These are phyloP conservation scores for Leptodactylus fuscus DNA, from an alignment of 2,113 vertebrate species.

Conservation along the genomic window DNA sequence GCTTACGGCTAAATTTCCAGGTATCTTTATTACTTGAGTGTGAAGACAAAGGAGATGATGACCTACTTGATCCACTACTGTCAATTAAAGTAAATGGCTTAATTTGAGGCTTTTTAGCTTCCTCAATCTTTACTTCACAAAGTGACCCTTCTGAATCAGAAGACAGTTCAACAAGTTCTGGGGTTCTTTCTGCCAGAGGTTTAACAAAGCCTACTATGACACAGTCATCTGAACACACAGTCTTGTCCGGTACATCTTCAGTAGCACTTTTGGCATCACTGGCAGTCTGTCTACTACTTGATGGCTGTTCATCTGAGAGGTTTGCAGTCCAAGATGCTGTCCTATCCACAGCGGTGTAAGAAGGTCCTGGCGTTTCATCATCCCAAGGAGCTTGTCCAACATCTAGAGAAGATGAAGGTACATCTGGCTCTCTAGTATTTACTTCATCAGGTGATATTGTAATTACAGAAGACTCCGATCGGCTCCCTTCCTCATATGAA, in stretches of 20 bases:
- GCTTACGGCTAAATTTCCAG: constrained; percentile 63
- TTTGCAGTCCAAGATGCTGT: constrained; percentile 74
- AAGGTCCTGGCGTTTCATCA: constrained; percentile 90
- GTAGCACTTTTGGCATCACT: constrained; percentile 61
- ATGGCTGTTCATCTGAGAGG: constrained; percentile 80
- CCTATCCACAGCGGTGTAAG: constrained; percentile 83
- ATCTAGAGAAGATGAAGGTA: constrained; percentile 64
- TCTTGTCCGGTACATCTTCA: constrained; percentile 66
- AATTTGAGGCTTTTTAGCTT: constrained; percentile 73
- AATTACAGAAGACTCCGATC: constrained; percentile 87
- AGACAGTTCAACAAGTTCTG: constrained; percentile 91
- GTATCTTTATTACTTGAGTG: constrained; percentile 64
- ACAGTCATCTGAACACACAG: constrained; percentile 80
- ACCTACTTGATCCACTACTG: constrained; percentile 66
- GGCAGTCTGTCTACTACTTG: constrained; percentile 61
- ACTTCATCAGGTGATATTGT: constrained; percentile 86
- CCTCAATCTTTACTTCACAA: constrained; percentile 72
- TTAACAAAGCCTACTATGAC: constrained; percentile 90
- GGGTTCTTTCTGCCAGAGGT: constrained; percentile 87
- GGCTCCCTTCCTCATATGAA: constrained; percentile 84
- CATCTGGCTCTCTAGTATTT: constrained; percentile 67
- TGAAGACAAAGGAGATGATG: constrained; percentile 69
- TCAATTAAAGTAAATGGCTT: constrained; percentile 73
- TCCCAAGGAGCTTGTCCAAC: constrained; percentile 85
- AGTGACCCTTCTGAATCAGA: constrained; percentile 84